These are phyloP conservation scores for Venustoraphidia nigricollis DNA, from an alignment of 2,888 invertebrate genomes.

Conservation along the genomic window DNA sequence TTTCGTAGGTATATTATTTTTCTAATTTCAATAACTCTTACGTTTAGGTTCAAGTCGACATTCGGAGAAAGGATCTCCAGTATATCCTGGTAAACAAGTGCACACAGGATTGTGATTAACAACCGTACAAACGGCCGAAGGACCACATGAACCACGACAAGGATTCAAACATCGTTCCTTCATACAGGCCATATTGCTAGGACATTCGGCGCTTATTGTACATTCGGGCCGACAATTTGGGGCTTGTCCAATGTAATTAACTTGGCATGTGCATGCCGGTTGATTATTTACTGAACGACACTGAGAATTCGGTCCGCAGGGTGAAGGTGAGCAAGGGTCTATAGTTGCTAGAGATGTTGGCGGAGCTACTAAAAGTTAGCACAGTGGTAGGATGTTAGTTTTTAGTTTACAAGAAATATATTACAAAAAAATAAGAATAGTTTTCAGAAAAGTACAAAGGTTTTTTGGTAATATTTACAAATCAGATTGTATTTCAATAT, in stretches of 20 bases:
- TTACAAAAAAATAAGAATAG: not conserved
- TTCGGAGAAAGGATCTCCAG: constrained; percentile 37
- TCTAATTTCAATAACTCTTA: not conserved
- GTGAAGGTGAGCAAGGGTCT: constrained; percentile 54
- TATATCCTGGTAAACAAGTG: constrained; percentile 33
- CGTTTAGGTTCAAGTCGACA: constrained; percentile 17
- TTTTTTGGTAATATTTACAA: not conserved
- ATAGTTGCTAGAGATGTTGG: constrained; percentile 17
- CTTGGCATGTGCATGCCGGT: constrained; percentile 33
- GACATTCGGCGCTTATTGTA: constrained; percentile 36
- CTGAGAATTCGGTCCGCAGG: constrained; percentile 49
- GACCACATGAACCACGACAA: constrained; percentile 51
- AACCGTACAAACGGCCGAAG: constrained; percentile 45
- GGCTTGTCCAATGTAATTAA: constrained; percentile 34
- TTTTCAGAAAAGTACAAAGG: not conserved
- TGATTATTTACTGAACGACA: constrained; percentile 29
- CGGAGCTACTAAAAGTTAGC: constrained; percentile 3
- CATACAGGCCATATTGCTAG: constrained; percentile 32
- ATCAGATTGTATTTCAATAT: not conserved
- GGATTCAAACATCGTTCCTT: constrained; percentile 40
- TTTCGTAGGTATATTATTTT: too few species aligned
- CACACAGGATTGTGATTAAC: constrained; percentile 36
- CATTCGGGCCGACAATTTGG: constrained; percentile 40
- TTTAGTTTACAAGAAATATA: too few species aligned
- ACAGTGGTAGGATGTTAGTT: not conserved